Conservation (phyloP, 92 coral and sea anemone genomes). For the Zoanthus sansibaricus region DNA sequence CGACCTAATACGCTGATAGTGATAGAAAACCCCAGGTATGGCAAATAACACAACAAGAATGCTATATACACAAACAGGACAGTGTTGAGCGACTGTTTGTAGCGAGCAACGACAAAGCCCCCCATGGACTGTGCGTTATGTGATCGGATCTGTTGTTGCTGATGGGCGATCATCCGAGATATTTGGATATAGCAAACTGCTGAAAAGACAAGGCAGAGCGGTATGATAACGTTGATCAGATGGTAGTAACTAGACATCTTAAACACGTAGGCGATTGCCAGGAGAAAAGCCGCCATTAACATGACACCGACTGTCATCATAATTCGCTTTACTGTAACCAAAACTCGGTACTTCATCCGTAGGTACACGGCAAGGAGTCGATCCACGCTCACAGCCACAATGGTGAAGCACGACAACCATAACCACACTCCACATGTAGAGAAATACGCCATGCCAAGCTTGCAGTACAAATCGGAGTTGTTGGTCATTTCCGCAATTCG, state of each 20-base stretch:
- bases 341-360: conserved; percentile 32
- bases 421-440: conserved; percentile 39
- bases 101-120: conserved; percentile 33
- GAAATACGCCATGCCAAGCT: conserved; percentile 41
- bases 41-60: conserved; percentile 34
- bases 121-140: conserved; percentile 30
- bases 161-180: conserved; percentile 16
- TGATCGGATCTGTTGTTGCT: conserved; percentile 7
- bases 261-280: conserved; percentile 36
- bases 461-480: conserved; percentile 11
- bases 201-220: conserved; percentile 20
- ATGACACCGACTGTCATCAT: conserved; percentile 16
- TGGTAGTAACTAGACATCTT: conserved; percentile 38
- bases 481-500: conserved; percentile 26
- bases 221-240: conserved; percentile 34
- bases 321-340: conserved; percentile 24
- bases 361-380: conserved; percentile 21
- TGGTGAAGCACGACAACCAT: conserved; percentile 37
- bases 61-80: conserved; percentile 42
- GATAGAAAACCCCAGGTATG: conserved; percentile 21
- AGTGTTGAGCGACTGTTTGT: conserved; percentile 39
- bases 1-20: conserved; percentile 1
- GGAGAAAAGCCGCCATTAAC: conserved; percentile 23
- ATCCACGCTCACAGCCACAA: conserved; percentile 1
- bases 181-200: conserved; percentile 21